phyloP scores from a whole-genome alignment of 2,113 vertebrate genomes.

The Rhinolophus sinicus region DNA sequence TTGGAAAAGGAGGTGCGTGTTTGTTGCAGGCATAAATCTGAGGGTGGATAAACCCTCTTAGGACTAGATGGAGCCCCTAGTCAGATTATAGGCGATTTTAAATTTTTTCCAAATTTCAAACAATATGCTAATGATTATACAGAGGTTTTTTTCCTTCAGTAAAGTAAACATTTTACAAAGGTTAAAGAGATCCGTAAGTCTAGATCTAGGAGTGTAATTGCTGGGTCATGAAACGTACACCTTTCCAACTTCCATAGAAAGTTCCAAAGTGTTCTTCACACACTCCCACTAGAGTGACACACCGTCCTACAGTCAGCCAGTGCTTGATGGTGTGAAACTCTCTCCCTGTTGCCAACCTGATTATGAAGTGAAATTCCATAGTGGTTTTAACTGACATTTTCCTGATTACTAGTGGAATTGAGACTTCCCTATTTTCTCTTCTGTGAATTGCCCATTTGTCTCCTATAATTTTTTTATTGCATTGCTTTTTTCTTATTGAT shows the following conservation, averaged over 20 bases:
- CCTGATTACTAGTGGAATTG: background rate
- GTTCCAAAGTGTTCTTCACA: background rate
- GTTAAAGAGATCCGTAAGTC: background rate
- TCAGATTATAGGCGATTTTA: background rate
- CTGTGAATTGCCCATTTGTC: background rate
- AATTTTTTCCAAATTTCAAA: background rate
- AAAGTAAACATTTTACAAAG: background rate
- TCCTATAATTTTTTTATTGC: background rate
- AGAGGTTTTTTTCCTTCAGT: background rate
- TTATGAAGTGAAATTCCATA: background rate
- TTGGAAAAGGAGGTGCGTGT: background rate
- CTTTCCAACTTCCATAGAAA: background rate
- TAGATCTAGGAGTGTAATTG: background rate
- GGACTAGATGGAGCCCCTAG: background rate
- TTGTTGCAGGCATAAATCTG: background rate
- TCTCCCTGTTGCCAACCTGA: background rate
- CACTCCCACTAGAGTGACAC: background rate
- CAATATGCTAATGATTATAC: background rate
- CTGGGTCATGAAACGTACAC: background rate
- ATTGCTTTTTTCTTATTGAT: background rate
- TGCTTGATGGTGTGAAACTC: background rate
- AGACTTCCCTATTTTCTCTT: background rate
- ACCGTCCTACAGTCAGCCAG: background rate
- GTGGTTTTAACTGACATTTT: background rate
- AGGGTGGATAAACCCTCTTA: background rate